Evolutionary conservation across 23 tunicate genomes (phyloP).

Genomic region (Diplosoma virens): DNA sequence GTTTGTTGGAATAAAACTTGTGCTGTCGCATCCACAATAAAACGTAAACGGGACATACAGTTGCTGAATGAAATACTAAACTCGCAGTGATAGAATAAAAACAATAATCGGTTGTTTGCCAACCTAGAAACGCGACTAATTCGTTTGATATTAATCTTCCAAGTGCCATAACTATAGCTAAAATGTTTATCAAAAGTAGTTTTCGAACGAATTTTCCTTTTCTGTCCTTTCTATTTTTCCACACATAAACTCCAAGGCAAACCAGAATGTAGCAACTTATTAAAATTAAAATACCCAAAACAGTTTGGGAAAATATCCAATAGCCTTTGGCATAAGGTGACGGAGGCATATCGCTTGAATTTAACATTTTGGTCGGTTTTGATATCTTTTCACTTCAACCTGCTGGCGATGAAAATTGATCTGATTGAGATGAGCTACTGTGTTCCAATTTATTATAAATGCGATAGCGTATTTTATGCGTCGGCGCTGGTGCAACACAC

Average conservation of each 20-base stretch:
- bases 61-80: constrained; percentile 33
- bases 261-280: not conserved
- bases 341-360: too few relatives aligned
- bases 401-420: too few relatives aligned
- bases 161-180: not conserved
- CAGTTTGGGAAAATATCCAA: constrained; percentile 62
- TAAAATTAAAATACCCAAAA: constrained; percentile 24
- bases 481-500: too few relatives aligned
- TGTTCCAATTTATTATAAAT: too few relatives aligned
- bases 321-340: constrained; percentile 42
- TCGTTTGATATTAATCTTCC: constrained; percentile 42
- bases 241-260: not conserved
- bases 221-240: not conserved
- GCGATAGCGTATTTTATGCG: too few relatives aligned
- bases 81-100: constrained; percentile 32
- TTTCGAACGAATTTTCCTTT: not conserved
- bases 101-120: constrained; percentile 52
- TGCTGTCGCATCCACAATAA: constrained; percentile 75
- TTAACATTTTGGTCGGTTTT: too few relatives aligned
- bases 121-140: constrained; percentile 47
- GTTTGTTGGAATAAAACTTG: constrained; percentile 46
- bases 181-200: not conserved
- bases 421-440: too few relatives aligned
- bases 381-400: too few relatives aligned
- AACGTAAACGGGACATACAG: constrained; percentile 47